Evolutionary conservation across 2,888 invertebrate species (phyloP), one percentile per base, ranked within the genome.

Genomic region (Thelaira solivaga): DNA sequence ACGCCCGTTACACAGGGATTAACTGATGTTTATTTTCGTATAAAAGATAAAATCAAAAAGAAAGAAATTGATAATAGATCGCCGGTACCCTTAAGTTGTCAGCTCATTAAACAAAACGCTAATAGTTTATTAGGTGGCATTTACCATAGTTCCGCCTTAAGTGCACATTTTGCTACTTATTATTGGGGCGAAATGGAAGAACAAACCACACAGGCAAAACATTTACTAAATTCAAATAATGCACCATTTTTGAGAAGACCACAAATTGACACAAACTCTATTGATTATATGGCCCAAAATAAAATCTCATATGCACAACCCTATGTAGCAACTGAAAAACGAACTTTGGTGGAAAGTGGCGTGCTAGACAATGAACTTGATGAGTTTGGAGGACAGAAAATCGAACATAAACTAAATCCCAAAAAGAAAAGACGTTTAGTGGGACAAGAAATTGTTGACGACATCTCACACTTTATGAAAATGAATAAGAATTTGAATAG

Each of bases 231-330:
- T 24, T 80, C 83, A 1, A 83, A 80, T 4, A 88, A 88, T 67
- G 85, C 86, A 11, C 88, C 88, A 0, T 89, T 89, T 29, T 61
- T 89, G 7, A 81, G 88, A 6, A 84, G 81, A 26, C 85, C 86
- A 0, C 84, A 86, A 29, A 80, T 82, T 0, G 82, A 82, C 2
- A 80, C 82, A 1, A 76, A 78, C 7, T 81, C 78, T 36, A 57
- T 69, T 2, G 81, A 82, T 11, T 68, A 72, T 18, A 29, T 67
- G 13, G 62, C 65, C 1, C 80, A 80, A 2, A 82, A 81, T 0
- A 82, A 72, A 0, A 55, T 83, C 10, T 85, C 85, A 4, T 85
- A 84, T 78, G 87, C 88, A 0, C 84, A 83, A 24, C 79, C 80
- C 0, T 84, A 84, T 45, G 83, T 83, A 76, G 22, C 49, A 3